Evolutionary conservation across 2,113 vertebrate species (phyloP), one percentile per base, ranked within the genome.

Genomic region (Rhizomys pruinosus): DNA sequence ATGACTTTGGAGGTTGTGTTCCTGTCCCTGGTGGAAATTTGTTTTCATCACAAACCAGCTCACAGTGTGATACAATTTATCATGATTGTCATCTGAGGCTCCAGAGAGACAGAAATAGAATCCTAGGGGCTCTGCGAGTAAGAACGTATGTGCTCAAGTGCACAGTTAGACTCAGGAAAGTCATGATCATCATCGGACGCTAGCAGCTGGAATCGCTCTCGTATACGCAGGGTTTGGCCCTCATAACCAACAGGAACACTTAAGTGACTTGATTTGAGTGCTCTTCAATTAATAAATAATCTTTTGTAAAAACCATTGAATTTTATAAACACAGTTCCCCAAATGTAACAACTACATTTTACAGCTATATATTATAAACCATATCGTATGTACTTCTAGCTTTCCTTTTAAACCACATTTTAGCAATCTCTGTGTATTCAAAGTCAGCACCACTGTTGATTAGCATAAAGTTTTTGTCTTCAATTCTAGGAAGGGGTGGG

Each of bases 41-140:
- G n/a, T 94, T 96, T 95, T 87, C 88, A 72, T 90, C 76, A 90
- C 61, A 92, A 81, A 63, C 74, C 55, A 81, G 61, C 78, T 77
- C 79, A 84, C 85, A 87, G 76, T 68, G 42, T 77, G 92, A 89
- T 44, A 63, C 13, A 88, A 92, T 96, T 96, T 92, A 95, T 97
- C 93, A 93, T 2, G 55, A 92, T 78, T 97, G 88, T 91, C 96
- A 95, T 73, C 69, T 57, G 74, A 66, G 73, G 27, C 89, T 91
- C 93, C 69, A 89, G 82, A 92, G 69, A 93, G 44, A 95, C 90
- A 92, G 79, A 92, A 95, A 96, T 95, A 87, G 92, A 93, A 96
- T 92, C 17, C 44, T 20, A 44, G 19, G 71, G n/a, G 29, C 37
- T 52, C n/a, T 47, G 12, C n/a, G 11, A 7, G 5, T 64, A 79